Percentiles rank a stretch among this genome's conserved stretches.
phyloP scores from a whole-genome alignment of 2,888 invertebrate genomes.

The Eretmocerus hayati region DNA sequence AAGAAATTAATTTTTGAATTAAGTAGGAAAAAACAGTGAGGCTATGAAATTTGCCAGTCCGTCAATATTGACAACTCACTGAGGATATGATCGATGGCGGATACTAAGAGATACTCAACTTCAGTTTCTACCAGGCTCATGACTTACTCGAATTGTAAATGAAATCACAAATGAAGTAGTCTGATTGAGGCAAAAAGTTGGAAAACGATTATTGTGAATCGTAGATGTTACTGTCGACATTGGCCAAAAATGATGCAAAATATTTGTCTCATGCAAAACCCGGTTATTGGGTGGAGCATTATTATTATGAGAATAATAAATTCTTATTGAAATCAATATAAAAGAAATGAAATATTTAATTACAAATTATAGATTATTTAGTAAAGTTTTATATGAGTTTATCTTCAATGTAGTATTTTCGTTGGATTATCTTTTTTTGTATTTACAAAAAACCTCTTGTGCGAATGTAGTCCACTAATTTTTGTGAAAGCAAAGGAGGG shows the following conservation, averaged over 20 bases:
- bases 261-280: slow-evolving; percentile 36
- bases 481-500: too few relatives aligned
- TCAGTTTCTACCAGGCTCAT: too few relatives aligned
- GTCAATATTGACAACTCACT: too few relatives aligned
- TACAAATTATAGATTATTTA: slow-evolving; percentile 42
- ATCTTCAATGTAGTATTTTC: slow-evolving; percentile 23
- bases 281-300: slow-evolving; percentile 37
- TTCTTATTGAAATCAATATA: slow-evolving; percentile 48
- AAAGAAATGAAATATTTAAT: slow-evolving; percentile 46
- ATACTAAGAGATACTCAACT: too few relatives aligned
- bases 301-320: slow-evolving; percentile 46
- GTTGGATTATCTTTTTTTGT: slow-evolving; percentile 28
- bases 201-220: too few relatives aligned
- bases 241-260: slow-evolving; percentile 43
- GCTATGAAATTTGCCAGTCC: too few relatives aligned
- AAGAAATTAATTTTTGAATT: too few relatives aligned
- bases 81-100: too few relatives aligned
- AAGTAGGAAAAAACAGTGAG: too few relatives aligned
- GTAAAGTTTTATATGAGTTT: slow-evolving; percentile 35
- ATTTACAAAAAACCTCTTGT: slow-evolving; percentile 9
- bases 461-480: slow-evolving; percentile 18
- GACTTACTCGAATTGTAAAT: too few relatives aligned
- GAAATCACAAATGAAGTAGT: too few relatives aligned
- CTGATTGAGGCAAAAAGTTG: too few relatives aligned
- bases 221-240: slow-evolving; percentile 47